Evolutionary conservation across 2,797 vertebrate genomes (phyloP).

Genomic region (Ctenosaura bakeri): DNA sequence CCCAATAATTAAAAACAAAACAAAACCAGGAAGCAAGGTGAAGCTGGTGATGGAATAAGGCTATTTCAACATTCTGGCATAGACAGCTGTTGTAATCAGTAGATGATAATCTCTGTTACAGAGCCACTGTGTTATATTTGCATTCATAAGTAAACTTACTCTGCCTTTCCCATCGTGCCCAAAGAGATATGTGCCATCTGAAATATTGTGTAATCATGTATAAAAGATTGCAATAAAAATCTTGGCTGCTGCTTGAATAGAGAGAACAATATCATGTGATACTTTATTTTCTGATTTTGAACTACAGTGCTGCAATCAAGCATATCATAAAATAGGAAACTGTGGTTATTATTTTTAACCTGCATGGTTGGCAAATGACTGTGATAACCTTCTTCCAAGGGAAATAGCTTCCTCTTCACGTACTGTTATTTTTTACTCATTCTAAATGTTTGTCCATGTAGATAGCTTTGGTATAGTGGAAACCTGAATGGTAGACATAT

Average conservation of each 20-base stretch:
- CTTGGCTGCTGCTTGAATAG: background rate
- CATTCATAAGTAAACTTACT: background rate
- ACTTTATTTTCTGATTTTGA: background rate
- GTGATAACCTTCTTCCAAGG: background rate
- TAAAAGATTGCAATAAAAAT: constrained; percentile 4
- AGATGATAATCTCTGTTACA: constrained; percentile 30
- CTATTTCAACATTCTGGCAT: constrained; percentile 21
- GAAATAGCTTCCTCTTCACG: background rate
- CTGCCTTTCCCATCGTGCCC: background rate
- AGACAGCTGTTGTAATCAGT: constrained; percentile 3
- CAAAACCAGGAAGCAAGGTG: background rate
- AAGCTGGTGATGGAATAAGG: background rate
- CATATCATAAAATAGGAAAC: background rate
- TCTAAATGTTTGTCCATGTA: background rate
- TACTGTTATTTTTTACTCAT: background rate
- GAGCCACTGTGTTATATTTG: constrained; percentile 15
- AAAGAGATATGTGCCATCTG: background rate
- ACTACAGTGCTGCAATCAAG: background rate
- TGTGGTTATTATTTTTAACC: background rate
- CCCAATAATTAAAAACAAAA: background rate
- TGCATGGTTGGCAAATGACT: background rate
- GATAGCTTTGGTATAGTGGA: background rate
- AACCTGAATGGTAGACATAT: too few species aligned
- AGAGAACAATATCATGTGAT: background rate
- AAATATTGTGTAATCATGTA: background rate